Conservation (phyloP, 2,113 vertebrate species). For the Miniopterus natalensis region DNA sequence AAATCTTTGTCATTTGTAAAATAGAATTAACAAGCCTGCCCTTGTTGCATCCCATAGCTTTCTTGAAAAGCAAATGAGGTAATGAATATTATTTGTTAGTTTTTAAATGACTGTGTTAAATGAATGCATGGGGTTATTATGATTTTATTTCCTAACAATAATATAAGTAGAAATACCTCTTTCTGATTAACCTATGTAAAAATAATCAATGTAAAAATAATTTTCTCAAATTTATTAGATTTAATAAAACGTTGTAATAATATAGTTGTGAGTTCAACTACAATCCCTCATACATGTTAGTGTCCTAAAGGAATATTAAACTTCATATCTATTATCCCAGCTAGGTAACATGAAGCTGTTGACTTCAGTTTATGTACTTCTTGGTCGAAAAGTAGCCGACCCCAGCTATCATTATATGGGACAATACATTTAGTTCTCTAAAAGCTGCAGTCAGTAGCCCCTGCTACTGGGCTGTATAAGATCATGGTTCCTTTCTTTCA, state of each 20-base stretch:
- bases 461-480: background rate
- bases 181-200: slow-evolving; percentile 6
- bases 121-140: background rate
- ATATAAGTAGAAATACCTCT: background rate
- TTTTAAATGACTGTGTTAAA: slow-evolving; percentile 35
- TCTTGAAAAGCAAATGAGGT: slow-evolving; percentile 5
- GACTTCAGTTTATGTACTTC: background rate
- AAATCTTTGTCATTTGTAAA: background rate
- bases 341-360: background rate
- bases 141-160: background rate
- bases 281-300: background rate
- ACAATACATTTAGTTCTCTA: background rate
- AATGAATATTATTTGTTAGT: background rate
- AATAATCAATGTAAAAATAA: slow-evolving; percentile 1
- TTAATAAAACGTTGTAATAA: slow-evolving; percentile 35
- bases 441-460: background rate
- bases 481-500: background rate
- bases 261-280: background rate
- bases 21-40: background rate
- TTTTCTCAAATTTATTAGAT: background rate
- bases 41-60: background rate
- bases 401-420: background rate
- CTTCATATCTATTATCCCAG: background rate
- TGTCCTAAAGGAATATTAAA: background rate
- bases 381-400: background rate